Evolutionary conservation across 2,797 vertebrate genomes (phyloP).

Genomic region (Pangasius larnaudii): DNA sequence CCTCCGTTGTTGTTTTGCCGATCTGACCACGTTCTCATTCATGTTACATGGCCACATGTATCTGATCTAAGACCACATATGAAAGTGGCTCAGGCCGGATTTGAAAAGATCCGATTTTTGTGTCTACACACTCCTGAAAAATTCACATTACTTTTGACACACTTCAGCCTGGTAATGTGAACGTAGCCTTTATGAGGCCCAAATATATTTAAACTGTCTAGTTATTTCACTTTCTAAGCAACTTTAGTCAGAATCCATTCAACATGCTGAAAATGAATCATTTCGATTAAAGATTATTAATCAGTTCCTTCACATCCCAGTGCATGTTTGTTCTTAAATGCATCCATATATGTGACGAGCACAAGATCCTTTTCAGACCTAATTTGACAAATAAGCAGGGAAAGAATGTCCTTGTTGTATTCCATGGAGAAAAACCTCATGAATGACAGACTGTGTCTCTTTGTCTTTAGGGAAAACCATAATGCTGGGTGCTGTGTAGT

Average conservation of each 20-base stretch:
- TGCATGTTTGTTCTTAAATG: neutral
- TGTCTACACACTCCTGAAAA: neutral
- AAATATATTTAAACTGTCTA: neutral
- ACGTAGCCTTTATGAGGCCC: neutral
- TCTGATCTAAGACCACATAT: neutral
- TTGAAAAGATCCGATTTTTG: neutral
- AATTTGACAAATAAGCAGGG: neutral
- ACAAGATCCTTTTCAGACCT: neutral
- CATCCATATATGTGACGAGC: neutral
- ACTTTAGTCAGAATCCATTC: neutral
- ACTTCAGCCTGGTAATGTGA: neutral
- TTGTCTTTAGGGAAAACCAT: slow-evolving; percentile 2
- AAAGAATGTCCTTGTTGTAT: neutral
- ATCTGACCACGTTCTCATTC: neutral
- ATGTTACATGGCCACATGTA: no score
- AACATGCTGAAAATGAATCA: neutral
- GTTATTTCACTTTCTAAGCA: neutral
- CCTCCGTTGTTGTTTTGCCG: neutral
- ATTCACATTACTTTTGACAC: neutral
- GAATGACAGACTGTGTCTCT: neutral
- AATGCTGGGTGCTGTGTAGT: neutral
- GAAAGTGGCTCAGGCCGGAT: neutral
- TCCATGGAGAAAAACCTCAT: neutral
- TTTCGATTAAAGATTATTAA: neutral
- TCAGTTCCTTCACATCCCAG: neutral